A percentile compares a stretch with the other conserved stretches of the same genome.
These are phyloP conservation scores for Peromyscus melanophrys DNA, from an alignment of 2,797 vertebrate species.

Conservation along the genomic window DNA sequence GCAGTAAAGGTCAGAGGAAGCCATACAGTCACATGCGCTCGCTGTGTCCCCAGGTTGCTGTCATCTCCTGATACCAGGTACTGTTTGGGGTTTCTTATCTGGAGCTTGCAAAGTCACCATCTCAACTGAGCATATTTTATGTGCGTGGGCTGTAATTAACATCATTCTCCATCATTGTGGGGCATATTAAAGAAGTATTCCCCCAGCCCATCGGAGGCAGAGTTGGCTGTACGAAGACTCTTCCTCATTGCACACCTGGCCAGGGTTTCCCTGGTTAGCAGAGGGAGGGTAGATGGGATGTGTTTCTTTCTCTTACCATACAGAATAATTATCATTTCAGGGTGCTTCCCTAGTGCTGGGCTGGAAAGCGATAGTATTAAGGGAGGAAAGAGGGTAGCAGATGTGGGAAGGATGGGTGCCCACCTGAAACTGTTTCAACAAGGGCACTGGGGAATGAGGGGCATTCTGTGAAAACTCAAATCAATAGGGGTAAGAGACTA, in stretches of 20 bases:
- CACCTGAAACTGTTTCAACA: too few species aligned
- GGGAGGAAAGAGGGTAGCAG: neutral
- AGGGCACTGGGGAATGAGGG: neutral
- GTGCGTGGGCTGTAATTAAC: slow-evolving; percentile 15
- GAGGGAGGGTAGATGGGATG: neutral
- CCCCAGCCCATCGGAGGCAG: neutral
- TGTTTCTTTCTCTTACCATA: neutral
- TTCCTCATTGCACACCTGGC: neutral
- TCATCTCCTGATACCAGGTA: fast-evolving
- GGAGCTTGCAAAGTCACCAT: neutral
- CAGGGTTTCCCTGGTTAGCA: neutral
- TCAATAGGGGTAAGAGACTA: neutral
- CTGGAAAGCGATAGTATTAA: neutral
- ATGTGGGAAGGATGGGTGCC: neutral
- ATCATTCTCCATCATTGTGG: neutral
- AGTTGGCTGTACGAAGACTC: neutral
- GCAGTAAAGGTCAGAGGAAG: neutral
- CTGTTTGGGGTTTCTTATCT: neutral
- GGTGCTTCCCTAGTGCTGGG: too few species aligned
- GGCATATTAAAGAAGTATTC: neutral
- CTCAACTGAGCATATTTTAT: neutral
- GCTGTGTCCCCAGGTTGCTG: fast-evolving
- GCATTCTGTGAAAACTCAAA: too few species aligned
- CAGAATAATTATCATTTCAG: neutral
- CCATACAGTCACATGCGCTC: fast-evolving